Base-by-base conservation (phyloP, 2,797 vertebrate species). In the Tapera naevia region DNA sequence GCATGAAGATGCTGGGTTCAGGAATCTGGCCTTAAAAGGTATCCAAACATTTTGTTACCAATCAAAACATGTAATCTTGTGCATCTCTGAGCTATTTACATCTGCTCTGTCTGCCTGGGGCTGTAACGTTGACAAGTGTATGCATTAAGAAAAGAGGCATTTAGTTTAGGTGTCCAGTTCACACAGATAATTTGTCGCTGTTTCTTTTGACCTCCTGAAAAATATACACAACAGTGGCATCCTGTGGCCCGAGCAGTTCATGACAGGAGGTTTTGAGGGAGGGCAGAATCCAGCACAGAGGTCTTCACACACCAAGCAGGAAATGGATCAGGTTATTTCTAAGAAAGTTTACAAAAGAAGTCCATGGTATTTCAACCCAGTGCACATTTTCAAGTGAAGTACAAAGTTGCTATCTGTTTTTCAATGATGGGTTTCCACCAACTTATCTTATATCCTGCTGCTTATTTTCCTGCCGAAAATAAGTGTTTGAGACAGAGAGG, bases 151-250 rank as follows among this genome's bases (percentile, higher is more conserved):
- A 70, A 88, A 90, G 33, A 66, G 33, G 78, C 60, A 58, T 61
- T 88, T 60, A 89, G 91, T 70, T n/a, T 62, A 70, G 35, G 76
- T 67, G 70, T 70, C 75, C 50, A 7, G 46, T 60, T 87, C 33
- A 58, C 4, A 1, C 30, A 61, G 80, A 58, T 2, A 3, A 24
- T 69, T 88, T 90, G 78, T 80, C 4, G 0, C 7, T 3, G 27
- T 57, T 76, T 69, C 33, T 50, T 79, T 80, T 46, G 56, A 86
- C 90, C 67, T 94, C 15, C 80, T 35, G 62, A 57, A 93, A 97
- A 96, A 90, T 85, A 97, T 89, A 97, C 65, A 88, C 96, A 96
- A 96, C 95, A 97, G 94, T 97, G 97, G 97, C 97, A 95, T 97
- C 97, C 97, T 96, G 97, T 97, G 97, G 97, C 82, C 73, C 24